Evolutionary conservation across 2,797 vertebrate species (phyloP), one percentile per base, ranked within the genome.

Genomic region (Cuniculus paca): DNA sequence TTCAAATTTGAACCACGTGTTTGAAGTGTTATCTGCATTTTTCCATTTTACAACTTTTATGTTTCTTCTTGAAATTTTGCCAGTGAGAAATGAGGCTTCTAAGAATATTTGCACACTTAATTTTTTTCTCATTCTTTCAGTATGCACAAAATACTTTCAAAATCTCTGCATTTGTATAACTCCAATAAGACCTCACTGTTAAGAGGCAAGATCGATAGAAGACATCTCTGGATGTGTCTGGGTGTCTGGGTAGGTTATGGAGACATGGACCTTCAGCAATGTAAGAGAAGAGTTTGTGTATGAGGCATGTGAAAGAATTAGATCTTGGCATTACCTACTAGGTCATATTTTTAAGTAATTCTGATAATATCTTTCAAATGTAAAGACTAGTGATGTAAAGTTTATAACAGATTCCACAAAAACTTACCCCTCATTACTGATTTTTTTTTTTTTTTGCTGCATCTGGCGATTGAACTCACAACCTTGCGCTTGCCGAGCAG

Each of bases 391-490:
- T 22, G 1, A 70, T 42, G 68, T 1, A 52, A 75, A 6, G 10
- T 95, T 54, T 31, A 34, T 45, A 14, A 58, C 36, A 68, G 2
- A 70, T 61, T 77, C 52, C 26, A 5, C 17, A 28, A 16, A 2
- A 56, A 31, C 74, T 78, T 78, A 19, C 11, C 24, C 14, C 48
- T 86, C 5, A 48, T 34, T 84, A 39, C n/a, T 83, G 87, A 52
- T 39, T 93, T 80, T 82, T 65, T 39, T 93, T 80, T 82, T 65
- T 39, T 93, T 80, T 82, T 65, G n/a, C n/a, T n/a, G n/a, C n/a
- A n/a, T n/a, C n/a, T n/a, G n/a, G n/a, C n/a, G n/a, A n/a, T n/a
- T n/a, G n/a, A n/a, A n/a, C n/a, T n/a, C n/a, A n/a, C n/a, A n/a
- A n/a, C n/a, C n/a, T n/a, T n/a, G n/a, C n/a, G n/a, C n/a, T n/a